Conservation (phyloP, 2,888 invertebrate species). For the Lasius platythorax region DNA sequence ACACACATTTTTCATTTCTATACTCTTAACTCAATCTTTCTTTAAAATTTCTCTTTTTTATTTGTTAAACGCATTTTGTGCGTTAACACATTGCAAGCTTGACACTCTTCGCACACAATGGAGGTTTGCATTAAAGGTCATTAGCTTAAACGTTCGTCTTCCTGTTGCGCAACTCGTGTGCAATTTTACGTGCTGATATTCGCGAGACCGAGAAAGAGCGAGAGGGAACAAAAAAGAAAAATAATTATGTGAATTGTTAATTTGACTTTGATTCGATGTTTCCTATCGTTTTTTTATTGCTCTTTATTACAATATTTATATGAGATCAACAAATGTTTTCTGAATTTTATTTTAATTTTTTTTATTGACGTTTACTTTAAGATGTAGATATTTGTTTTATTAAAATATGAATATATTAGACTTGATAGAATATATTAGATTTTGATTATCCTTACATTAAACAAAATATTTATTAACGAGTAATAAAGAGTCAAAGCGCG, state of each 20-base stretch:
- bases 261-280: neutral
- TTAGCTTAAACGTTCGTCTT: conserved; percentile 79
- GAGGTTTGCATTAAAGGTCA: conserved; percentile 78
- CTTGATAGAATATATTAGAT: neutral
- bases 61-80: conserved; percentile 70
- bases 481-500: neutral
- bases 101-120: conserved; percentile 72
- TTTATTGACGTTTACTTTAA: neutral
- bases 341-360: conserved; percentile 3
- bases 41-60: conserved; percentile 53
- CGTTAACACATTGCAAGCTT: conserved; percentile 66
- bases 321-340: neutral
- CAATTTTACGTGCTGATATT: conserved; percentile 70
- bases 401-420: neutral
- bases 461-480: neutral
- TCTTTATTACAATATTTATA: neutral
- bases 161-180: conserved; percentile 77
- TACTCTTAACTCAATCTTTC: neutral
- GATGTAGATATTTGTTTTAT: neutral
- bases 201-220: conserved; percentile 45
- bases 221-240: conserved; percentile 27
- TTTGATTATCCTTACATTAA: neutral
- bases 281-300: neutral
- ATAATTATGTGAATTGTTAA: conserved; percentile 64
- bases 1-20: neutral